phyloP scores from a whole-genome alignment of 2,888 invertebrate species.

The Drosophila barbarae region DNA sequence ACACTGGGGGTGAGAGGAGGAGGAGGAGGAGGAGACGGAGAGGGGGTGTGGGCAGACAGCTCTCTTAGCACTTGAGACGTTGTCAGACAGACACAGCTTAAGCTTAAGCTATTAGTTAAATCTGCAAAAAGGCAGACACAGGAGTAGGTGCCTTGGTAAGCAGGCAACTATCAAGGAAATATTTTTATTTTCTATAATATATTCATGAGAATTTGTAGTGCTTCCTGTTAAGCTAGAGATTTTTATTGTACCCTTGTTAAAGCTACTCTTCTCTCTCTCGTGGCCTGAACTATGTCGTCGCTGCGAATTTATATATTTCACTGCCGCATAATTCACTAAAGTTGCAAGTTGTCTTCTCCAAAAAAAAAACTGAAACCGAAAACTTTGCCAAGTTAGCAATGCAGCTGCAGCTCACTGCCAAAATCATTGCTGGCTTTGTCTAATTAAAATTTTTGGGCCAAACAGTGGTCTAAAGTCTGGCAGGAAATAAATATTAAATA shows the following conservation, averaged over 20 bases:
- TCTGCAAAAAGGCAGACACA: neutral
- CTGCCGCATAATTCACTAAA: slow-evolving; percentile 18
- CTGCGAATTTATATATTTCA: neutral
- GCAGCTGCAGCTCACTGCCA: slow-evolving; percentile 27
- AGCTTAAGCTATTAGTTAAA: slow-evolving; percentile 5
- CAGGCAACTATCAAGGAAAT: neutral
- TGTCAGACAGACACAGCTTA: slow-evolving; percentile 21
- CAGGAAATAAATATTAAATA: neutral
- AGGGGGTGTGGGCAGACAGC: slow-evolving; percentile 7
- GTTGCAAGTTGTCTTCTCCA: neutral
- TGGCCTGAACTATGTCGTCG: neutral
- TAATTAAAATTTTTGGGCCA: slow-evolving; percentile 26
- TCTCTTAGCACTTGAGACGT: slow-evolving; percentile 41
- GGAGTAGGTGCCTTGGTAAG: neutral
- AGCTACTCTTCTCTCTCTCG: neutral
- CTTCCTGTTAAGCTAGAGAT: neutral
- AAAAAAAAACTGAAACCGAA: neutral
- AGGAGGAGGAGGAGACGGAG: too few species aligned
- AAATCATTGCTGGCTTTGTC: slow-evolving; percentile 27
- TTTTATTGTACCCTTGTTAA: neutral
- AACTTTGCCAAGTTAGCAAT: slow-evolving; percentile 13
- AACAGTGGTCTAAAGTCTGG: neutral
- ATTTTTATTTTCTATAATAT: neutral
- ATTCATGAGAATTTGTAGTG: neutral
- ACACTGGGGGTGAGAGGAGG: neutral